These are phyloP conservation scores for Cotesia glomerata DNA, from an alignment of 1,140 invertebrate genomes.

Conservation along the genomic window DNA sequence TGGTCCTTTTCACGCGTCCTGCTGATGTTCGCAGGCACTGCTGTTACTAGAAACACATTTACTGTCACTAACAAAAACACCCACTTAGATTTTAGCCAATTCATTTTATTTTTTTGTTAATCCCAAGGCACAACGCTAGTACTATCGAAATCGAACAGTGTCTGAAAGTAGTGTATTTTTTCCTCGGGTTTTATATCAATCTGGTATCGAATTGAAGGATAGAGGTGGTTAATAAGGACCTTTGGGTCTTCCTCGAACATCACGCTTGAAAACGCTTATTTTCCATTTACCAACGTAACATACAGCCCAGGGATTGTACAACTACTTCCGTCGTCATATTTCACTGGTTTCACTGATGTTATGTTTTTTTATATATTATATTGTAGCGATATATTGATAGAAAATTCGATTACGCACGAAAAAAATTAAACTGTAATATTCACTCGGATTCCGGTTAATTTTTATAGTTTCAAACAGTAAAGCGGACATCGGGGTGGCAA, in stretches of 20 bases:
- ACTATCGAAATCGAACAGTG: neutral
- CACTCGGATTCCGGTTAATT: no score
- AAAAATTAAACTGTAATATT: neutral
- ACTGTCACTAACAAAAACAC: neutral
- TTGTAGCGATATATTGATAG: no score
- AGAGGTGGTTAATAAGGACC: conserved; percentile 13
- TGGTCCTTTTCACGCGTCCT: neutral
- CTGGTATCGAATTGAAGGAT: neutral
- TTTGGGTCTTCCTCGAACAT: conserved; percentile 19
- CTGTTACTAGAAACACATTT: neutral
- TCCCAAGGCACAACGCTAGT: no score
- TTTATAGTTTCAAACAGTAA: no score
- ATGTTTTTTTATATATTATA: neutral
- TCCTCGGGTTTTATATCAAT: conserved; percentile 14
- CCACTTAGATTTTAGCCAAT: neutral
- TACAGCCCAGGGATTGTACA: neutral
- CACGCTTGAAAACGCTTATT: conserved; percentile 17
- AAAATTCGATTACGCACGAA: no score
- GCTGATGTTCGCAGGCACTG: neutral
- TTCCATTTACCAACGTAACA: neutral
- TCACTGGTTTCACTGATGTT: conserved; percentile 1
- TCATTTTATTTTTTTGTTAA: neutral
- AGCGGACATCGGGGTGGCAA: no score
- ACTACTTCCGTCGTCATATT: conserved; percentile 4
- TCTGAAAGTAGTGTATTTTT: neutral